Base-by-base conservation (phyloP, 2,113 vertebrate species). In the Phodopus roborovskii region DNA sequence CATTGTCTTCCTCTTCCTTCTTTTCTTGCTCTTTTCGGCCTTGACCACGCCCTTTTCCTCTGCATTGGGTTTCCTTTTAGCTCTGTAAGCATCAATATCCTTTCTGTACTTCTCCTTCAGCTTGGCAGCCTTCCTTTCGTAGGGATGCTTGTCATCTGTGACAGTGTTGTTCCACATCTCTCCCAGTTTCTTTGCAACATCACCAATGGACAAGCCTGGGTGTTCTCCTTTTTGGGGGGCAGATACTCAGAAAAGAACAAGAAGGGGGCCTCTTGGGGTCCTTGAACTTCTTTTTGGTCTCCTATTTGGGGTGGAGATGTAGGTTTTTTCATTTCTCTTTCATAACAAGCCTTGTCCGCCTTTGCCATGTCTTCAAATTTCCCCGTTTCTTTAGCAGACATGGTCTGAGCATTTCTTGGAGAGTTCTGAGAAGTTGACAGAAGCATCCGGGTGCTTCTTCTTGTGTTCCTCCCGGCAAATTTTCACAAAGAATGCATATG, bases 251-350 rank as follows among this genome's bases (percentile, higher is more conserved):
- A 99, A 95, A 95, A 99, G 98, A 99, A 99, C 77, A 99, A 98
- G 98, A 99, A 99, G 99, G 99, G 97, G 99, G 99, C 98, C 99
- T 99, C 98, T 99, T 99, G 94, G 99, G 99, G 98, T 99, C 99
- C 99, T 99, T 99, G 96, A 99, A 99, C 96, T 99, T 99, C 99
- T 99, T 99, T 98, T 99, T 99, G 96, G 99, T 99, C 96, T 99
- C 99, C 66, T 99, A 99, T 98, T 99, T 99, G 64, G 99, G 99
- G 99, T 6, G 93, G 99, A 99, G 94, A 99, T 98, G 89, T 99
- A 99, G 96, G 98, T 99, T 98, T 99, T 98, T 99, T 99, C 99
- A 99, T 99, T 98, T 99, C 99, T 97, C 98, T 98, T 98, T 99
- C 99, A 42, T 99, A 99, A 97, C 99, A 99, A 97, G 99, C 98